Percentiles rank a stretch among this genome's conserved stretches.
Conservation (phyloP, 2,888 invertebrate species). For the Torymus tubicola region DNA sequence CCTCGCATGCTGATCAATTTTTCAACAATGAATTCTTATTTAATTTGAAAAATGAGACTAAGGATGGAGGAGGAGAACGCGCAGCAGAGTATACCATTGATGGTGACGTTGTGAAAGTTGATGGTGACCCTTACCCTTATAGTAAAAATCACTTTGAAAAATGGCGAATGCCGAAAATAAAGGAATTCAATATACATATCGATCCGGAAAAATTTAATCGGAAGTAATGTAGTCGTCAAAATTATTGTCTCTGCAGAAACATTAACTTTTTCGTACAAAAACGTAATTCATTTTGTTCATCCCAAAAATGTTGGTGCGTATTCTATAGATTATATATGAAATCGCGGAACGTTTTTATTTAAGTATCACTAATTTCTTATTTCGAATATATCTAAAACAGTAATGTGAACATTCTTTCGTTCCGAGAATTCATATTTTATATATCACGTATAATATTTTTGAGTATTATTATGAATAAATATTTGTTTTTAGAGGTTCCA, state of each 20-base stretch:
- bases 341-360: conserved; percentile 31
- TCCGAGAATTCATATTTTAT: conserved; percentile 52
- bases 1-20: neutral
- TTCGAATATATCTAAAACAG: neutral
- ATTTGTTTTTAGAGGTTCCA: too few species aligned
- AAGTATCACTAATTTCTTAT: conserved; percentile 10
- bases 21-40: too few species aligned
- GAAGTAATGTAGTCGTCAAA: too few species aligned
- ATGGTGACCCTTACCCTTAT: conserved; percentile 68
- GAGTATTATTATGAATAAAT: too few species aligned
- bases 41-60: too few species aligned
- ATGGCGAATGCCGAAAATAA: conserved; percentile 61
- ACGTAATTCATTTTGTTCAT: too few species aligned
- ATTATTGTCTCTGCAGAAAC: too few species aligned
- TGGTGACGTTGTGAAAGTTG: conserved; percentile 60
- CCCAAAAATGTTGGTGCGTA: neutral
- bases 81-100: neutral
- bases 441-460: neutral
- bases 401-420: conserved; percentile 18
- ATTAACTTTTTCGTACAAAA: too few species aligned
- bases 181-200: conserved; percentile 1
- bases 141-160: conserved; percentile 64
- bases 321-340: neutral
- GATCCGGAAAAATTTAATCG: too few species aligned
- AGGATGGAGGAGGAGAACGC: too few species aligned